Evolutionary conservation across 2,113 vertebrate genomes (phyloP), one percentile per base, ranked within the genome.

Genomic region (Xenopus laevis): DNA sequence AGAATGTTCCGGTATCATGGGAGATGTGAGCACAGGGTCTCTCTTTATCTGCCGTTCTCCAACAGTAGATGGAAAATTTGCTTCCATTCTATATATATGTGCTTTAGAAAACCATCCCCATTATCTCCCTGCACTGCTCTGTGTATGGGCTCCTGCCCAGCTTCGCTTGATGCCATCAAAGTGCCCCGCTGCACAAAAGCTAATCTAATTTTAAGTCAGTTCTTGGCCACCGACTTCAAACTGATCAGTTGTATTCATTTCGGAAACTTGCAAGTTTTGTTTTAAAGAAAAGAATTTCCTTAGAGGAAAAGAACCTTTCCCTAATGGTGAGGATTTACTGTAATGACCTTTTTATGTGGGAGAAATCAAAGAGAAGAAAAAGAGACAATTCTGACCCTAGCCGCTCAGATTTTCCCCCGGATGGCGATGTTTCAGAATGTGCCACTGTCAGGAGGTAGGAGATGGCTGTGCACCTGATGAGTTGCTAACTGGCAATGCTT

Each of bases 241-340:
- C 71, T 84, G 86, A 89, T 89, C 83, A 79, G 44, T 84, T 74
- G 77, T 89, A 89, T 87, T 88, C 81, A 85, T 89, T 87, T 88
- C 85, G 84, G 86, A 85, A 91, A 91, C 84, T 91, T 78, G 83
- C 86, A 89, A 92, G 89, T 89, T 89, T 27, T 86, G 83, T 59
- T 59, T 66, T 23, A 72, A 55, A 84, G 23, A 30, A 20, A 67
- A 10, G 17, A 44, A 61, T 64, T 0, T 65, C 86, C 91, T 92
- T 92, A 88, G 91, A 89, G 89, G 82, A 12, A 0, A 86, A 82
- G 81, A 84, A 91, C 84, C 73, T 17, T 13, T 81, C 84, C 89
- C 88, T 90, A 92, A 90, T 88, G 88, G 87, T 85, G 85, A 89
- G 83, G 81, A 84, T 87, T 89, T 85, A 88, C 89, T 89, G 87